Base-by-base conservation (phyloP, 2,888 invertebrate species). In the Caenorhabditis wallacei region DNA sequence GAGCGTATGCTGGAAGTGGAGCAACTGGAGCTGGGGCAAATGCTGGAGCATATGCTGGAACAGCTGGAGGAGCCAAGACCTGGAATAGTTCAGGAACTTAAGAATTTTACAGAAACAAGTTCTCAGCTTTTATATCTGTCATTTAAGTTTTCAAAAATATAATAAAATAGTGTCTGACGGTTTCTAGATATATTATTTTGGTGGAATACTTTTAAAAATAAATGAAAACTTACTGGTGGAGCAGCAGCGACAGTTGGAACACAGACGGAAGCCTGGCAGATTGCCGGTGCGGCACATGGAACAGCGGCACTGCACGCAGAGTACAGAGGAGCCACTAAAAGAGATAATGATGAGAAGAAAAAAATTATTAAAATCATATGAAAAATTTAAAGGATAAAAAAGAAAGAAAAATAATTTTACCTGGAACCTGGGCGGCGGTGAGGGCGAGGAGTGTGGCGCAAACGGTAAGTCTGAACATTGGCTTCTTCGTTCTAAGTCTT, bases 251-350 rank as follows among this genome's bases (percentile, higher is more conserved):
- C 76, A 11, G 84, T 72, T 43, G 89, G 89, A 20, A 89, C 63
- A 63, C 89, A 89, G 61, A 89, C 84, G 24, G 87, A 79, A 20
- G 87, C 84, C 80, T 89, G 89, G 61, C 89, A 89, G 56, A 87
- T 82, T n/a, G 86, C 86, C 40, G 88, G 85, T 16, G 87, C 87
- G 40, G 87, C 87, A 70, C 89, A 89, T 7, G 84, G 85, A 20
- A 87, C 85, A 24, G 86, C 80, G 10, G 88, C 87, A 46, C 88
- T 86, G 75, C 89, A 88, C 43, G 88, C 86, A 22, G 87, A 86
- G 80, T 88, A 89, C 68, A 89, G 78, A 43, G 89, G 89, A 57
- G 88, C 89, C 78, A 84, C 86, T 78, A 57, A 82, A 78, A 20
- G 18, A 37, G 13, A 13, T 24, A 16, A 37, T 7, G 18, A 16